These are phyloP conservation scores for Periophthalmus magnuspinnatus DNA, from an alignment of 2,797 vertebrate species.

Conservation along the genomic window DNA sequence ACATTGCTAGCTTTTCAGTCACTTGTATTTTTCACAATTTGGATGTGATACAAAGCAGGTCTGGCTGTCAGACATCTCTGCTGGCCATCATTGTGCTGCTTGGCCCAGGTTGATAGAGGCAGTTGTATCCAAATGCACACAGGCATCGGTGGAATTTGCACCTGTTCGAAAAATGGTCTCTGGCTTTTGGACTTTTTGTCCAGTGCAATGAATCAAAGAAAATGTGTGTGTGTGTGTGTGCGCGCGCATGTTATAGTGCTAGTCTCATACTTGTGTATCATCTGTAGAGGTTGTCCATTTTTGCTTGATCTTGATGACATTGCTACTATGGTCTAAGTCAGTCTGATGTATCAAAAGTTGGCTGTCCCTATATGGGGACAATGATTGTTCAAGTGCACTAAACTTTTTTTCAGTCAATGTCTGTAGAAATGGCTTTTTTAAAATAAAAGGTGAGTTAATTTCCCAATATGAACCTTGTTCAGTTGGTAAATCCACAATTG, in stretches of 20 bases:
- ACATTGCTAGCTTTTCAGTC: not conserved
- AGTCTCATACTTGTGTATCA: too few species aligned
- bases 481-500: not conserved
- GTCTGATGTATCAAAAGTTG: not conserved
- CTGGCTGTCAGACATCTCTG: conserved; percentile 52
- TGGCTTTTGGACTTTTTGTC: conserved; percentile 31
- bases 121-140: conserved; percentile 42
- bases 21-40: conserved; percentile 2
- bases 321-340: not conserved
- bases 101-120: conserved; percentile 56
- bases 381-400: not conserved
- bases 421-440: not conserved
- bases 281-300: not conserved
- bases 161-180: conserved; percentile 65
- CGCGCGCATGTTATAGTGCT: too few species aligned
- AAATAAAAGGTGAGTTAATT: not conserved
- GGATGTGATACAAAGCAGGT: conserved; percentile 36
- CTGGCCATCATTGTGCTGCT: conserved; percentile 45
- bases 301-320: not conserved
- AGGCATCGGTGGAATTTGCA: conserved; percentile 81
- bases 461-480: not conserved
- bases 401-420: not conserved
- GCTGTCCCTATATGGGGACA: not conserved
- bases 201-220: conserved; percentile 27
- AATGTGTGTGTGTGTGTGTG: not conserved